Percentiles rank a stretch among this genome's conserved stretches.
These are phyloP conservation scores for Spilosoma lubricipeda DNA, from an alignment of 2,888 invertebrate genomes.

Conservation along the genomic window DNA sequence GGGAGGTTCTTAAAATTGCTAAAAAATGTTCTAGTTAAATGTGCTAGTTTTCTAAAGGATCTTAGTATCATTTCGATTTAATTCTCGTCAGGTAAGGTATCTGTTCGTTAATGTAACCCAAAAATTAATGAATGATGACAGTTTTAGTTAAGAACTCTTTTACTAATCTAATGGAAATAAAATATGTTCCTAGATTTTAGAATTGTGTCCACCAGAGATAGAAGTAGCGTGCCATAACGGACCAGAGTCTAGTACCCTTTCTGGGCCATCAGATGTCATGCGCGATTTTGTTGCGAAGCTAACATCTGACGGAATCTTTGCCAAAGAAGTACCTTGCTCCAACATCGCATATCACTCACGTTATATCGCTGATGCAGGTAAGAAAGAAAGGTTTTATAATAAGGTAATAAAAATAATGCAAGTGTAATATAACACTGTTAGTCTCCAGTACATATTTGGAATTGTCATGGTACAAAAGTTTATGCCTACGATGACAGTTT, in stretches of 20 bases:
- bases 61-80: too few relatives aligned
- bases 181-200: conserved; percentile 7
- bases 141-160: not conserved
- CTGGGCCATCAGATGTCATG: conserved; percentile 91
- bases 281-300: conserved; percentile 58
- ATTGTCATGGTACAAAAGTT: not conserved
- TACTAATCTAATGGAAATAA: not conserved
- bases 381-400: not conserved
- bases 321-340: conserved; percentile 83
- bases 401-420: too few relatives aligned
- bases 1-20: too few relatives aligned
- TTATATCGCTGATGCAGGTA: conserved; percentile 88
- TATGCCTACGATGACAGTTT: too few relatives aligned
- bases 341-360: conserved; percentile 95
- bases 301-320: conserved; percentile 52
- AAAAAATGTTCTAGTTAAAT: too few relatives aligned
- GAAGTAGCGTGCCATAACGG: conserved; percentile 88
- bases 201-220: conserved; percentile 87
- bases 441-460: not conserved
- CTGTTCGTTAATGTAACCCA: too few relatives aligned
- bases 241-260: conserved; percentile 87
- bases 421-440: too few relatives aligned
- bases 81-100: too few relatives aligned
- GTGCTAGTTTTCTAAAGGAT: too few relatives aligned
- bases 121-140: not conserved